Conservation (phyloP, 2,888 invertebrate species). For the Lasioglossum lativentre region DNA sequence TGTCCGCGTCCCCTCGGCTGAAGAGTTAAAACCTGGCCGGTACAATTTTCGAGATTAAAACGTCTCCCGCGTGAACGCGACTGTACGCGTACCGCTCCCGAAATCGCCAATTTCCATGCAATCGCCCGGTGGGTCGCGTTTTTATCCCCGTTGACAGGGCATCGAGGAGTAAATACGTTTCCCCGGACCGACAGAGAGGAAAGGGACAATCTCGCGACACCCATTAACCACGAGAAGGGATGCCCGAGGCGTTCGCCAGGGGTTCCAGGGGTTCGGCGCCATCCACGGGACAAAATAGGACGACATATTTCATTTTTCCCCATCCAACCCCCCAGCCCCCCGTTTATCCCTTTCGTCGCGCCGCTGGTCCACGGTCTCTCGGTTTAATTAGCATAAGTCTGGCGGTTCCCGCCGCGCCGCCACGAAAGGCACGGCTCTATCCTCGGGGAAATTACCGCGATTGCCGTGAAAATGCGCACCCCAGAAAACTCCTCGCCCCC, state of each 20-base stretch:
- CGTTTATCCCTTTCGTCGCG: constrained; percentile 45
- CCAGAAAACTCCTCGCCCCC: constrained; percentile 36
- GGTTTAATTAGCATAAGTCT: constrained; percentile 72
- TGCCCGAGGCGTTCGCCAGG: not conserved
- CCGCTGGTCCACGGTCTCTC: constrained; percentile 33
- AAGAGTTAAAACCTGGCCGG: constrained; percentile 1
- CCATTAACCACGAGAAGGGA: constrained; percentile 5
- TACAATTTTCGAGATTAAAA: constrained; percentile 4
- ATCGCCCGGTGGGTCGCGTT: not conserved
- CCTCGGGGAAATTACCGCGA: constrained; percentile 74
- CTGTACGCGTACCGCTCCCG: not conserved
- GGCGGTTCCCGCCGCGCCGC: constrained; percentile 35
- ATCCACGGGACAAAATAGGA: constrained; percentile 33
- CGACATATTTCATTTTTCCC: constrained; percentile 55
- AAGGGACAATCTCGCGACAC: constrained; percentile 13
- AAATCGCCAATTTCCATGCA: constrained; percentile 6
- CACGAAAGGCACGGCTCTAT: constrained; percentile 52
- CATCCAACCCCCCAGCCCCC: constrained; percentile 19
- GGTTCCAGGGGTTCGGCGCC: not conserved
- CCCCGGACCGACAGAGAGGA: no score
- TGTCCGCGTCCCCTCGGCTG: not conserved
- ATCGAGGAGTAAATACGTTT: not conserved
- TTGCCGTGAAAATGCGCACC: constrained; percentile 70
- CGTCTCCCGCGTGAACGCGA: not conserved
- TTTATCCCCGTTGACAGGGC: not conserved